Conservation (phyloP, 2,888 invertebrate species). For the Trimorus sp. region DNA sequence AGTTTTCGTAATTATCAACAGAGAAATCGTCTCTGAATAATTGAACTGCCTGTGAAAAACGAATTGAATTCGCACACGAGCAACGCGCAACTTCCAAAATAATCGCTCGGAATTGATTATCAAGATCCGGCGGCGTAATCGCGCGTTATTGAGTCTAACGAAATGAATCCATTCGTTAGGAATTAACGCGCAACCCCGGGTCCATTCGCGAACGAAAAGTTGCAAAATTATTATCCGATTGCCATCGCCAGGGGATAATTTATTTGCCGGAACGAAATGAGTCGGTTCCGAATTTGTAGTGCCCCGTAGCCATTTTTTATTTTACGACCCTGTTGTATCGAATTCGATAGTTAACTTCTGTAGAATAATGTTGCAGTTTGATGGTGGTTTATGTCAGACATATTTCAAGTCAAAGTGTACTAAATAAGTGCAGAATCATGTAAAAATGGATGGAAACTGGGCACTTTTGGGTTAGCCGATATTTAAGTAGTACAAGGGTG, state of each 20-base stretch:
- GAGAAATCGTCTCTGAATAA: slow-evolving; percentile 33
- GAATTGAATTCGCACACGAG: slow-evolving; percentile 15
- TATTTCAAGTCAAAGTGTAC: too few relatives aligned
- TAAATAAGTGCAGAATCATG: slow-evolving; percentile 46
- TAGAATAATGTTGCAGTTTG: too few relatives aligned
- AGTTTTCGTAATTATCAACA: neutral
- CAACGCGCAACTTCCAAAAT: slow-evolving; percentile 11
- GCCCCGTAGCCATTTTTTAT: too few relatives aligned
- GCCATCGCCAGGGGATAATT: neutral
- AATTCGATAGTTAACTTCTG: slow-evolving; percentile 34
- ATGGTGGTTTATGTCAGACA: too few relatives aligned
- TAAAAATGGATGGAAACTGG: slow-evolving; percentile 15
- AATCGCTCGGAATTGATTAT: slow-evolving; percentile 8
- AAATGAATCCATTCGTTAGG: slow-evolving; percentile 3
- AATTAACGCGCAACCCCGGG: slow-evolving; percentile 2
- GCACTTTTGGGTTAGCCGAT: neutral
- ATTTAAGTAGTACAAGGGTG: neutral
- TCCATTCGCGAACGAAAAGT: slow-evolving; percentile 4
- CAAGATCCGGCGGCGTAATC: slow-evolving; percentile 11
- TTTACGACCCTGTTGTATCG: too few relatives aligned
- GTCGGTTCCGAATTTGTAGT: too few relatives aligned
- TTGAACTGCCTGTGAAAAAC: slow-evolving; percentile 24
- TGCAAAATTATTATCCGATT: neutral
- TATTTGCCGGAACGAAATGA: too few relatives aligned
- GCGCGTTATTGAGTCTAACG: neutral